These are phyloP conservation scores for Listronotus bonariensis DNA, from an alignment of 1,140 invertebrate species.

Conservation along the genomic window DNA sequence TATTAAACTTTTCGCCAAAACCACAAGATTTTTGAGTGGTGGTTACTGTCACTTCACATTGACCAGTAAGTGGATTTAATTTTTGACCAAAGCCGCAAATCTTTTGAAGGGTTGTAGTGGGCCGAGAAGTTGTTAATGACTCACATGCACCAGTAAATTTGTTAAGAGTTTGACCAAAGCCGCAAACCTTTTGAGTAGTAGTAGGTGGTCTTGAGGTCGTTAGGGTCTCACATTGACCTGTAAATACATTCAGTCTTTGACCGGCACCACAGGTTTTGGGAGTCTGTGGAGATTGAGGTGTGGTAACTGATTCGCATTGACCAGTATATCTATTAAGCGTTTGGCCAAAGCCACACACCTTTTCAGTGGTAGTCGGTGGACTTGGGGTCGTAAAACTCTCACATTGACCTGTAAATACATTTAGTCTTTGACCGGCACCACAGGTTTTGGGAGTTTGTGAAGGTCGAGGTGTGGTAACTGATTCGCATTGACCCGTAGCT, in stretches of 20 bases:
- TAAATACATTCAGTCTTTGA: constrained; percentile 5
- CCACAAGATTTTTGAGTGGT: neutral
- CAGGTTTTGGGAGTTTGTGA: constrained; percentile 14
- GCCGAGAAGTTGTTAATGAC: neutral
- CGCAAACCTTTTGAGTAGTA: constrained; percentile 14
- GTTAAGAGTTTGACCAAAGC: constrained; percentile 26
- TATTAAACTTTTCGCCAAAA: neutral
- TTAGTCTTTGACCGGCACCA: neutral
- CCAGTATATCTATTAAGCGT: neutral
- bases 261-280: neutral
- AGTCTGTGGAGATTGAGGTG: neutral
- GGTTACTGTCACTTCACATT: constrained; percentile 1
- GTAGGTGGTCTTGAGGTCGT: constrained; percentile 6
- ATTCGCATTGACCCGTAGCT: too few species aligned
- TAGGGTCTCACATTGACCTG: constrained; percentile 8
- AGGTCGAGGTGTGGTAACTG: too few species aligned
- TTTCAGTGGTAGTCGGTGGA: neutral
- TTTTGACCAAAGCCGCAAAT: neutral
- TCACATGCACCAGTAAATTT: constrained; percentile 16
- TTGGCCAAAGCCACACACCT: neutral
- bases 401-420: neutral
- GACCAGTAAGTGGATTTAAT: neutral
- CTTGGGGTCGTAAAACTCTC: neutral
- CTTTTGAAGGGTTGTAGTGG: constrained; percentile 14
- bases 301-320: neutral